A percentile compares a stretch with the other conserved stretches of the same genome.
These are phyloP conservation scores for Limnothrissa miodon DNA, from an alignment of 2,113 vertebrate species.

Conservation along the genomic window DNA sequence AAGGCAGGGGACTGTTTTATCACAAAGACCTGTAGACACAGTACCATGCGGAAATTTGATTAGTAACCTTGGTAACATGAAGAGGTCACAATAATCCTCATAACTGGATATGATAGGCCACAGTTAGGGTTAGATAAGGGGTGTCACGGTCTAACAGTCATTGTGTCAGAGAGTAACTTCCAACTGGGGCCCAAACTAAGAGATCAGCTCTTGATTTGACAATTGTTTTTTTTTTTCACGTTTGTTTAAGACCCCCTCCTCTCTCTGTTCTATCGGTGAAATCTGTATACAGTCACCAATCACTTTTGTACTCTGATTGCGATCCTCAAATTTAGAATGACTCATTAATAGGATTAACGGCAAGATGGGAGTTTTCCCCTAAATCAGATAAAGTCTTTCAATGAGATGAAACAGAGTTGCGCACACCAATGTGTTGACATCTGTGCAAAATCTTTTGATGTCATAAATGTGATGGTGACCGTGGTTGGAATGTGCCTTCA, in stretches of 20 bases:
- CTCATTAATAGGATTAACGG: constrained; percentile 46
- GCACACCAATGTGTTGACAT: constrained; percentile 48
- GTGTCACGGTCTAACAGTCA: constrained; percentile 4
- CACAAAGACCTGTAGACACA: constrained; percentile 21
- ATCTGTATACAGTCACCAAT: constrained; percentile 11
- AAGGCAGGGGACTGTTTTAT: constrained; percentile 41
- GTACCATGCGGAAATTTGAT: constrained; percentile 46
- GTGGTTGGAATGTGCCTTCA: constrained; percentile 43
- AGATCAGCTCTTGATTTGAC: constrained; percentile 8
- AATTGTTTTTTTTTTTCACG: not conserved
- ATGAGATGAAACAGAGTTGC: constrained; percentile 48
- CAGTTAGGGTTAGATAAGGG: constrained; percentile 38
- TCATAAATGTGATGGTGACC: constrained; percentile 44
- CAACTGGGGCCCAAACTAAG: not conserved
- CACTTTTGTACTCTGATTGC: constrained; percentile 14
- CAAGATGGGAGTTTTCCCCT: constrained; percentile 27
- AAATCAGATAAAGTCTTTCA: constrained; percentile 47
- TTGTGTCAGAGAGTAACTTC: not conserved
- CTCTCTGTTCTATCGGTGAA: not conserved
- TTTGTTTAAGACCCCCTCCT: not conserved
- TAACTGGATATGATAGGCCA: constrained; percentile 39
- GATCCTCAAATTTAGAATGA: constrained; percentile 18
- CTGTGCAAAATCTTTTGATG: constrained; percentile 52
- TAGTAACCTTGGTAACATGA: constrained; percentile 44
- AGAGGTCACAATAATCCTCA: constrained; percentile 43